A percentile compares a stretch with the other conserved stretches of the same genome.
phyloP scores from a whole-genome alignment of 2,797 vertebrate genomes.

The Heteromormyrus szaboi region DNA sequence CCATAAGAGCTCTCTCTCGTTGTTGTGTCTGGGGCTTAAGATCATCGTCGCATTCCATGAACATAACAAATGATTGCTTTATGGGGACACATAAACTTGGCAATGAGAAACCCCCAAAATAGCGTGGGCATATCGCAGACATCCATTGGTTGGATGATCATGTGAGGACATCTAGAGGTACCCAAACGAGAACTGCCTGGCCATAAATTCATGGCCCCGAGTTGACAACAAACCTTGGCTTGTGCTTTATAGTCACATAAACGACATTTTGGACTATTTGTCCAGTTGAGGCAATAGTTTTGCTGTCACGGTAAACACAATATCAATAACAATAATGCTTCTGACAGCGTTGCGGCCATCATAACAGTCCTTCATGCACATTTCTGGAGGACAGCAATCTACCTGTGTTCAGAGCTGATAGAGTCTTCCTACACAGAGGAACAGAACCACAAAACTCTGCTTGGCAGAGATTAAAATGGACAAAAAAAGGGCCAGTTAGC shows the following conservation, averaged over 20 bases:
- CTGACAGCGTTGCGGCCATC: not conserved
- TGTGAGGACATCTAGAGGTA: not conserved
- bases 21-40: not conserved
- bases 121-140: not conserved
- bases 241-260: not conserved
- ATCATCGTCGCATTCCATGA: not conserved
- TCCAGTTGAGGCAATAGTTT: conserved; percentile 1
- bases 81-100: not conserved
- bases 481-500: not conserved
- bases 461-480: not conserved
- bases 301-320: not conserved
- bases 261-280: not conserved
- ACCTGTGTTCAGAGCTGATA: not conserved
- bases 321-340: conserved; percentile 11
- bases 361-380: not conserved
- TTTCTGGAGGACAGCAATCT: conserved; percentile 5
- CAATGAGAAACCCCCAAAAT: not conserved
- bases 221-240: not conserved
- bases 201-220: not conserved
- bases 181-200: not conserved
- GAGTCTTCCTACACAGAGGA: not conserved
- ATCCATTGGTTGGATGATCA: not conserved
- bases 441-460: not conserved
- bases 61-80: not conserved
- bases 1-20: not conserved